Conservation (phyloP, 2,888 invertebrate species). For the Meghimatium bilineatum region DNA sequence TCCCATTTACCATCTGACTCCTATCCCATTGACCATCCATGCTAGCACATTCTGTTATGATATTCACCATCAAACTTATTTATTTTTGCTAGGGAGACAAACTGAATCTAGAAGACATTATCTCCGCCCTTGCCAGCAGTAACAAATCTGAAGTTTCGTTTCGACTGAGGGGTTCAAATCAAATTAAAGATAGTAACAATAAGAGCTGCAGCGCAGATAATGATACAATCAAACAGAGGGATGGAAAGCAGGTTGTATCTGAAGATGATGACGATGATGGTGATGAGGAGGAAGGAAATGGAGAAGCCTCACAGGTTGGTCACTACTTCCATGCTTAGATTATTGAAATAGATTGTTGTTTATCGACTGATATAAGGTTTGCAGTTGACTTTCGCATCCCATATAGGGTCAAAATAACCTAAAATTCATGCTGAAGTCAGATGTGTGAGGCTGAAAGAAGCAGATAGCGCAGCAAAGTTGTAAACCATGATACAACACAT, state of each 20-base stretch:
- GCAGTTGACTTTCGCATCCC: too few relatives aligned
- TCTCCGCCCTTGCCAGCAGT: slow-evolving; percentile 37
- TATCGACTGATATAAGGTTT: too few relatives aligned
- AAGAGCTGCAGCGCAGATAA: not conserved
- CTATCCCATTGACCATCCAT: too few relatives aligned
- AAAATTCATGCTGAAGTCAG: too few relatives aligned
- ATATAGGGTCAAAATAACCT: too few relatives aligned
- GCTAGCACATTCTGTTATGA: too few relatives aligned
- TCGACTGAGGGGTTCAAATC: slow-evolving; percentile 12
- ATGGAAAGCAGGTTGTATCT: not conserved
- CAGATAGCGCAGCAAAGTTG: too few relatives aligned
- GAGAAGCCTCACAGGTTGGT: slow-evolving; percentile 38
- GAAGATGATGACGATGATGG: slow-evolving; percentile 24
- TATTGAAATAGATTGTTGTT: too few relatives aligned
- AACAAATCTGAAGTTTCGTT: not conserved
- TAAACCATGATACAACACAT: too few relatives aligned
- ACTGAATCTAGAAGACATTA: slow-evolving; percentile 43
- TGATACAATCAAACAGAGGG: not conserved
- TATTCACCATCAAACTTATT: too few relatives aligned
- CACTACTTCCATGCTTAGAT: not conserved
- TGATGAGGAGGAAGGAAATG: slow-evolving; percentile 14
- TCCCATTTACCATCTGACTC: too few relatives aligned
- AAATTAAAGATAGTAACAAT: not conserved
- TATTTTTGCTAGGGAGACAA: slow-evolving; percentile 39
- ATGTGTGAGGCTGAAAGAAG: too few relatives aligned